These are phyloP conservation scores for Drosophila robusta DNA, from an alignment of 2,888 invertebrate species.

Conservation along the genomic window DNA sequence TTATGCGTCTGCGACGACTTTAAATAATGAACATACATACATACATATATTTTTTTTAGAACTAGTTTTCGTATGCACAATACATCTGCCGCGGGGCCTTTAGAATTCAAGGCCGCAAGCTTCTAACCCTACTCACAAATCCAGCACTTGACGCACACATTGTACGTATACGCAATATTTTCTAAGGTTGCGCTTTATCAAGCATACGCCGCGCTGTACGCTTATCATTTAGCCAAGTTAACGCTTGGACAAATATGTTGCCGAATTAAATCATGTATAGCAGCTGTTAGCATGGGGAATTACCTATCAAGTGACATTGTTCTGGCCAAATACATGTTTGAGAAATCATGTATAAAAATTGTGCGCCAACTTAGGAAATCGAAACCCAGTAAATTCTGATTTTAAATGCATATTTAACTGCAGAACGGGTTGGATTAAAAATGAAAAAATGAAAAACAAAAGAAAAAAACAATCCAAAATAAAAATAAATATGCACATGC, in stretches of 20 bases:
- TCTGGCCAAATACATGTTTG: constrained; percentile 19
- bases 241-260: constrained; percentile 19
- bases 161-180: constrained; percentile 55
- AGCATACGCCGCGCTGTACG: constrained; percentile 56
- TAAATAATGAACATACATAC: constrained; percentile 11
- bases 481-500: constrained; percentile 1
- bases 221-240: constrained; percentile 49
- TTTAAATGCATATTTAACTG: background rate
- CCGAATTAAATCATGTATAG: background rate
- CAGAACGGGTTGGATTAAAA: constrained; percentile 14
- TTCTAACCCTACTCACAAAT: constrained; percentile 35
- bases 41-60: constrained; percentile 49
- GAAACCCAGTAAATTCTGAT: background rate
- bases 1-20: constrained; percentile 52
- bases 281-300: constrained; percentile 17
- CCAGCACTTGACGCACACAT: constrained; percentile 21
- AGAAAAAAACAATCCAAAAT: background rate
- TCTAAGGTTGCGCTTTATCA: constrained; percentile 65
- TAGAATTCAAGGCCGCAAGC: constrained; percentile 45
- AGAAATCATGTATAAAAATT: background rate
- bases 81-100: constrained; percentile 37
- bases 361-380: background rate
- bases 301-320: constrained; percentile 18
- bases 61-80: constrained; percentile 61
- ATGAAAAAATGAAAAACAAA: background rate